Conservation (phyloP, 2,888 invertebrate species). For the Acanthosepion esculentum region DNA sequence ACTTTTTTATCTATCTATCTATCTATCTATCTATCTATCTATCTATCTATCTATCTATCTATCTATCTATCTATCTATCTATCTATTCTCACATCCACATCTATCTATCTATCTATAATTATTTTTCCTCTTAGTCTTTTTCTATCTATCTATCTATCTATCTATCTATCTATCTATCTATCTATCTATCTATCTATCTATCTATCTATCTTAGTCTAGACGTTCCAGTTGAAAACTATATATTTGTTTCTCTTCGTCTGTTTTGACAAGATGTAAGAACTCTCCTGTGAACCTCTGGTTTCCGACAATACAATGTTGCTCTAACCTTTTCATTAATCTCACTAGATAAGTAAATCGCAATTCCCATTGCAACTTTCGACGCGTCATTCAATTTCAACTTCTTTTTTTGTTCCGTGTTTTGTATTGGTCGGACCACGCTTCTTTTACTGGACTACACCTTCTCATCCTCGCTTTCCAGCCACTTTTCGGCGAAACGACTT, state of each 20-base stretch:
- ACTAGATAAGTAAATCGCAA: not conserved
- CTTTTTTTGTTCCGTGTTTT: not conserved
- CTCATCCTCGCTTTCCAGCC: not conserved
- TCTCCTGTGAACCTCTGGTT: not conserved
- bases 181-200: too few relatives aligned
- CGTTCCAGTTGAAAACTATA: not conserved
- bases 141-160: too few relatives aligned
- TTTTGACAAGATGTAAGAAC: not conserved
- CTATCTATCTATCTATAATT: too few relatives aligned
- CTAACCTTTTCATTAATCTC: not conserved
- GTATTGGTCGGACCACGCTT: not conserved
- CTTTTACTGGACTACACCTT: not conserved
- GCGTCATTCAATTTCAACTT: not conserved
- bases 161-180: too few relatives aligned
- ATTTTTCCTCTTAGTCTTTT: too few relatives aligned
- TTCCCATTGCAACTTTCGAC: not conserved
- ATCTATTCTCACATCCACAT: too few relatives aligned
- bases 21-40: too few relatives aligned
- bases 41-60: too few relatives aligned
- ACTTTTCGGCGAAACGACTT: not conserved
- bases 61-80: too few relatives aligned
- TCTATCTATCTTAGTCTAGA: too few relatives aligned
- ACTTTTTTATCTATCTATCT: too few relatives aligned
- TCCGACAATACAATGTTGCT: not conserved
- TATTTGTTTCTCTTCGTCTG: not conserved